phyloP scores from a whole-genome alignment of 2,113 vertebrate species.

The Nanorana parkeri region DNA sequence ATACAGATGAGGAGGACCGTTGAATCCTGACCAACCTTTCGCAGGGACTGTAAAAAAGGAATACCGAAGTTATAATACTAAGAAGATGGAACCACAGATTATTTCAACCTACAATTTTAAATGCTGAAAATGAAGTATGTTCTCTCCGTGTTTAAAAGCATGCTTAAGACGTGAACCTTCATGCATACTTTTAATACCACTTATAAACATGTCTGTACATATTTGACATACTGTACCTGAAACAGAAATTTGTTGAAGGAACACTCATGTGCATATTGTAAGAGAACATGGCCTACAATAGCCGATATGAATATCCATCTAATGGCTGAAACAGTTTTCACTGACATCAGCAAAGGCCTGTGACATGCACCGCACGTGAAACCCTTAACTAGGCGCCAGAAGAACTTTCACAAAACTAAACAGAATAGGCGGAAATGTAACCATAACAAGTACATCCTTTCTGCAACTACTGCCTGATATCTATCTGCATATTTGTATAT shows the following conservation, averaged over 20 bases:
- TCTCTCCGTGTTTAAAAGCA: no score
- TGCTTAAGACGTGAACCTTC: no score
- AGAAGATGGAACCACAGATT: not conserved
- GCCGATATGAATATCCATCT: not conserved
- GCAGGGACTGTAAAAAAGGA: constrained; percentile 75
- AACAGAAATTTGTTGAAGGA: not conserved
- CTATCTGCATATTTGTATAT: not conserved
- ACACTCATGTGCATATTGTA: not conserved
- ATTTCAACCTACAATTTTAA: not conserved
- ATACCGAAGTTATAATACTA: not conserved
- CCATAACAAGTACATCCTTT: not conserved
- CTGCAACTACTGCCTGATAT: not conserved
- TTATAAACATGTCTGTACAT: no score
- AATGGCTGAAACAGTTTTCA: not conserved
- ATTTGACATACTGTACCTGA: no score
- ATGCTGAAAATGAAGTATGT: not conserved
- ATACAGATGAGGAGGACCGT: constrained; percentile 93
- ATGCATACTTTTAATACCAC: no score
- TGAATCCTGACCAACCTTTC: constrained; percentile 92
- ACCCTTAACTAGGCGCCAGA: not conserved
- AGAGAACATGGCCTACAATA: not conserved
- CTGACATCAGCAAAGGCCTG: not conserved
- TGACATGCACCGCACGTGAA: not conserved
- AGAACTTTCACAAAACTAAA: not conserved
- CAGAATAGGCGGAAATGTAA: not conserved